A percentile compares a stretch with the other conserved stretches of the same genome.
These are phyloP conservation scores for Tyrannus savana DNA, from an alignment of 2,113 vertebrate species.

Conservation along the genomic window DNA sequence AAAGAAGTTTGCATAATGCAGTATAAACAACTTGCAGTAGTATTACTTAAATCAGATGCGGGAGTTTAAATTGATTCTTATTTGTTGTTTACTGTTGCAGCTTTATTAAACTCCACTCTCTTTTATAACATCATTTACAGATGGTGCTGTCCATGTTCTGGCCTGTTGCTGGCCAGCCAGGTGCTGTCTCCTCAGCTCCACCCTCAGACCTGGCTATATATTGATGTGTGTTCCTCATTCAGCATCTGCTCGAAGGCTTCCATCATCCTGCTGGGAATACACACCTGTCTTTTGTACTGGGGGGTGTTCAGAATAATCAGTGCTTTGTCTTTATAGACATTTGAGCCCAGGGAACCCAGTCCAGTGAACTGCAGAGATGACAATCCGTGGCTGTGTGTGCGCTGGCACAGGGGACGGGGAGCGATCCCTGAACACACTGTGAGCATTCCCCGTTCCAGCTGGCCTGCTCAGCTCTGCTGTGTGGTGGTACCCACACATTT, in stretches of 20 bases:
- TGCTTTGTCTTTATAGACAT: not conserved
- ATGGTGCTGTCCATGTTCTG: not conserved
- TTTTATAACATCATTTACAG: not conserved
- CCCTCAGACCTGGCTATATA: not conserved
- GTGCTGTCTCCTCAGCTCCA: not conserved
- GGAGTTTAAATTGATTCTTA: not conserved
- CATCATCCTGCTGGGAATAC: not conserved
- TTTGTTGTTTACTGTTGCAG: not conserved
- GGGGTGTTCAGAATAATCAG: not conserved
- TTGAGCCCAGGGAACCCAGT: not conserved
- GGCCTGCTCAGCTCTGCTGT: not conserved
- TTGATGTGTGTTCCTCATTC: not conserved
- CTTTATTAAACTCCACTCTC: not conserved
- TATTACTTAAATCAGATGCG: not conserved
- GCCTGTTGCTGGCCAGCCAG: not conserved
- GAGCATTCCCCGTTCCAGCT: not conserved
- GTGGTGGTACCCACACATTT: not conserved
- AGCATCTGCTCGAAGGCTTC: not conserved
- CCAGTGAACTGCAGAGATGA: not conserved
- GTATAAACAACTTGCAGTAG: not conserved
- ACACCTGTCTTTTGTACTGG: not conserved
- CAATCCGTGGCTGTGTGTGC: not conserved
- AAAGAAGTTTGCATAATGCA: conserved; percentile 17
- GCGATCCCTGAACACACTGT: fast-evolving
- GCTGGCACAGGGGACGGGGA: not conserved